Evolutionary conservation across 2,888 invertebrate genomes (phyloP), one percentile per base, ranked within the genome.

Genomic region (Agonopterix alstromeriana): DNA sequence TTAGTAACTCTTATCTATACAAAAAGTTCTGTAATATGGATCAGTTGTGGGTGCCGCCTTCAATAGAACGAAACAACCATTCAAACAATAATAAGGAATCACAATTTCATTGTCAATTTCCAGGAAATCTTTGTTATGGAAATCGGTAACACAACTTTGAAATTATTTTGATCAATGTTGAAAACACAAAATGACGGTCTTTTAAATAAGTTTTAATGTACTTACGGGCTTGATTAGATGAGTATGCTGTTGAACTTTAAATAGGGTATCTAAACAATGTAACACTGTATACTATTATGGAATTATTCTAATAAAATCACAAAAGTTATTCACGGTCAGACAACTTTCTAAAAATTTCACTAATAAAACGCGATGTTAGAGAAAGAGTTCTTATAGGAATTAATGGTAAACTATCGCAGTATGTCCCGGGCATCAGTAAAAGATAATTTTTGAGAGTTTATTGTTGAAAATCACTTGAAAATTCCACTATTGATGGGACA

Each of bases 211-310:
- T 38, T n/a, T 38, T 38, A 4, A 38, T n/a, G 10, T 9, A 38
- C 9, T 10, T n/a, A 38, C 38, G 4, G n/a, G 38, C n/a, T 38
- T 8, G n/a, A 38, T 9, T 9, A n/a, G 38, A 2, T 38, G 38
- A 9, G 8, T 35, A 27, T 53, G 75, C 63, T 71, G 68, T 70
- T 72, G 75, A 81, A 73, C 79, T 73, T 56, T 73, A 79, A 62
- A 70, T 68, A 74, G 77, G 68, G 49, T 79, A 69, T 63, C 53
- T 59, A 71, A 64, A 68, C 67, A 61, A 52, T 56, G 51, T 55
- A 55, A 57, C 52, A 46, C 52, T 55, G 44, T 51, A 51, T 49
- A 46, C 36, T 42, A 47, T 48, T 48, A 65, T 60, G 57, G 52
- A 47, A 56, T 53, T 63, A 63, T 60, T 48, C 42, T 12, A 62